Evolutionary conservation across 2,888 invertebrate genomes (phyloP), one percentile per base, ranked within the genome.

Genomic region (Anoplius nigerrimus): DNA sequence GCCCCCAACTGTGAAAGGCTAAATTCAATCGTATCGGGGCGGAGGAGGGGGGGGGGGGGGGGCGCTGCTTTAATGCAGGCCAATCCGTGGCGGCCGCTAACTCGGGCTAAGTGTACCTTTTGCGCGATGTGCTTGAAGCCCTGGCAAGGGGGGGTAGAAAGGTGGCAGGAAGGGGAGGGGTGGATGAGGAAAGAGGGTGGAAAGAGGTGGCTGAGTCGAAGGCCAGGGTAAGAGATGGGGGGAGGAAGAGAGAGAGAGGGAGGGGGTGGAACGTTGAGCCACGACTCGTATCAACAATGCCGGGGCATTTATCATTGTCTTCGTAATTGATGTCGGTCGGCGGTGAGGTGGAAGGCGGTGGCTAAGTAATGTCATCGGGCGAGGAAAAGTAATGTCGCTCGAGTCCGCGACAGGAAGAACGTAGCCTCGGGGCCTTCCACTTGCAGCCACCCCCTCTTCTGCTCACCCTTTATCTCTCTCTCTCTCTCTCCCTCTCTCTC

Each of bases 311-410:
- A 67, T 75, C 75, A 75, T 70, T 59, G 75, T 75, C 75, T 52
- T 58, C 20, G 75, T 75, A 75, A 75, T 75, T 75, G 75, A 75
- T 75, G 75, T 45, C 53, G 66, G 75, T 45, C 53, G 66, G 51
- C 66, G 65, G 68, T 66, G 67, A 63, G 21, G 43, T 42, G 42
- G 52, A n/a, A 15, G 11, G 48, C 15, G 11, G 43, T 5, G 51
- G n/a, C 16, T 48, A 42, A 57, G 57, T 48, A 63, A 63, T 57
- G 63, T 63, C 57, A 52, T 51, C 18, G 51, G 13, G 11, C 45
- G 64, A 52, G 61, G 57, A 65, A 34, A 54, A 34, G 67, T 55
- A 62, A 66, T 66, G 67, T 62, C 66, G 56, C 61, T 16, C 15
- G 43, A 15, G 46, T 2, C 6, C n/a, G 46, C 45, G 27, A 46